A percentile compares a stretch with the other conserved stretches of the same genome.
These are phyloP conservation scores for Tetrao urogallus DNA, from an alignment of 2,113 vertebrate genomes.

Conservation along the genomic window DNA sequence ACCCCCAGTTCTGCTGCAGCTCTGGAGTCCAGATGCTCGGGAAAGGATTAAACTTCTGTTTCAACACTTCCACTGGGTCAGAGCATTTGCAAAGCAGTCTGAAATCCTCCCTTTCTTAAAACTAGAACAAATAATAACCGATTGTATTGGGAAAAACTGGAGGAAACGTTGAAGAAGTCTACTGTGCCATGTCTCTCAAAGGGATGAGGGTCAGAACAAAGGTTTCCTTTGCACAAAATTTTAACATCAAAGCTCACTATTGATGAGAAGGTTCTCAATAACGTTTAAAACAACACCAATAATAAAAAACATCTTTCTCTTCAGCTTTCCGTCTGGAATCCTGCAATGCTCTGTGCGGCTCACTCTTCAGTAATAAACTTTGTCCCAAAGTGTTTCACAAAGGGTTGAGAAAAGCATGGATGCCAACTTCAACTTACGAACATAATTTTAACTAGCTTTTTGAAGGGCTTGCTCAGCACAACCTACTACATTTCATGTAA, in stretches of 20 bases:
- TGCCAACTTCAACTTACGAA: neutral
- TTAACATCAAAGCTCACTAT: neutral
- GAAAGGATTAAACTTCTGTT: slow-evolving; percentile 8
- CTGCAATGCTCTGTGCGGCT: neutral
- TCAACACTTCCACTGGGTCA: neutral
- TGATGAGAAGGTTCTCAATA: neutral
- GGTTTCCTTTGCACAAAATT: neutral
- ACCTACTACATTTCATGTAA: neutral
- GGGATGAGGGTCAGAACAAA: neutral
- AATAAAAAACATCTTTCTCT: neutral
- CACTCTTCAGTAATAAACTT: neutral
- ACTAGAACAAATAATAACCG: neutral
- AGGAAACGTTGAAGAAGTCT: neutral
- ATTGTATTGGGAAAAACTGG: neutral
- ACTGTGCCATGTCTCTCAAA: neutral
- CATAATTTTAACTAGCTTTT: neutral
- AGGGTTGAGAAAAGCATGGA: neutral
- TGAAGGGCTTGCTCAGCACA: neutral
- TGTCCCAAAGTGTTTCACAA: neutral
- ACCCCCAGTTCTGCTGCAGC: neutral
- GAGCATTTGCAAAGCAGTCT: neutral
- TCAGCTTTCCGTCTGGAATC: neutral
- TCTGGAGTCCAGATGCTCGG: slow-evolving; percentile 19
- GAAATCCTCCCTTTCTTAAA: neutral
- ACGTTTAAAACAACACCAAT: neutral